Conservation (phyloP, 1,140 invertebrate genomes). For the Drusus annulatus region DNA sequence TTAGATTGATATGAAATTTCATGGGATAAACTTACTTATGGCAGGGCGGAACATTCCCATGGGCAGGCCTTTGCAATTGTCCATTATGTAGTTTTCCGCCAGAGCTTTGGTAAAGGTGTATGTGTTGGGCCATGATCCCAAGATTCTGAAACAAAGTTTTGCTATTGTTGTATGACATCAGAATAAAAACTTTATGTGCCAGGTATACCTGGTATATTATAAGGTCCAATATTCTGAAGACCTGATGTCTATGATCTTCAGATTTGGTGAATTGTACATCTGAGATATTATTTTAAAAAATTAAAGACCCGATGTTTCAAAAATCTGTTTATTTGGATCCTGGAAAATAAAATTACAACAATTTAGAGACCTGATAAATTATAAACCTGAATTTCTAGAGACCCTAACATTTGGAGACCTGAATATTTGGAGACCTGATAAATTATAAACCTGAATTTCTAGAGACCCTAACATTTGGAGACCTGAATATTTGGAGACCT, state of each 20-base stretch:
- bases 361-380: not conserved
- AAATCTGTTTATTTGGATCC: too few species aligned
- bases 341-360: too few species aligned
- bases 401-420: not conserved
- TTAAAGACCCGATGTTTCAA: too few species aligned
- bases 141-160: slow-evolving; percentile 65
- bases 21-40: slow-evolving; percentile 72
- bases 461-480: not conserved
- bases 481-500: not conserved
- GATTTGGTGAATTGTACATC: too few species aligned
- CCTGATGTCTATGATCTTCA: too few species aligned
- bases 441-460: not conserved
- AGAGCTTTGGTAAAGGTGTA: slow-evolving; percentile 84
- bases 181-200: not conserved
- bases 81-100: slow-evolving; percentile 76
- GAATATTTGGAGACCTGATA: not conserved
- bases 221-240: not conserved
- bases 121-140: slow-evolving; percentile 80
- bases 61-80: slow-evolving; percentile 75
- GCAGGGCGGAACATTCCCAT: slow-evolving; percentile 78
- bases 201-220: too few species aligned
- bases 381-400: not conserved
- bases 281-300: too few species aligned
- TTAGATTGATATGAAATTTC: too few species aligned
- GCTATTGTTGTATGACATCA: too few species aligned